A percentile compares a stretch with the other conserved stretches of the same genome.
Conservation (phyloP, 2,797 vertebrate genomes). For the Helarctos malayanus region DNA sequence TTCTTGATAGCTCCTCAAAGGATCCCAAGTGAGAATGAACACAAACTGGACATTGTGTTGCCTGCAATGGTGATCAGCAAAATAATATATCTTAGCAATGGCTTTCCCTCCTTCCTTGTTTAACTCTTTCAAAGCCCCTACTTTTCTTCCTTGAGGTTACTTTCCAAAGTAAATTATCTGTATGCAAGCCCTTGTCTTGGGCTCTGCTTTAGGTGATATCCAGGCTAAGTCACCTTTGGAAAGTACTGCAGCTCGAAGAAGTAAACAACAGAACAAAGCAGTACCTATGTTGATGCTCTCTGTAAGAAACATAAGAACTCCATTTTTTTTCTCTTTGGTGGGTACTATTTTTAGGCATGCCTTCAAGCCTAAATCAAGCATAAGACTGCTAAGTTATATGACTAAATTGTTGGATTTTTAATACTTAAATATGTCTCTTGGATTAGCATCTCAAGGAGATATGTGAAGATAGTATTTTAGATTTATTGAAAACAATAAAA, state of each 20-base stretch:
- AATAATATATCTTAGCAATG: background rate
- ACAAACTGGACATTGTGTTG: background rate
- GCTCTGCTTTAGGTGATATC: background rate
- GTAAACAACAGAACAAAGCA: background rate
- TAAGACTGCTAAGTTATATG: background rate
- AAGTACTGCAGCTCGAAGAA: constrained; percentile 29
- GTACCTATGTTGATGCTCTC: background rate
- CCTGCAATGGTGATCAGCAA: background rate
- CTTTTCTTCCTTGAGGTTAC: background rate
- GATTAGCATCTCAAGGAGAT: constrained; percentile 42
- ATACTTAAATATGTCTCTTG: background rate
- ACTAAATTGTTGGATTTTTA: constrained; percentile 36
- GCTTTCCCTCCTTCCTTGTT: background rate
- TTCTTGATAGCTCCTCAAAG: background rate
- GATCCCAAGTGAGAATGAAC: background rate
- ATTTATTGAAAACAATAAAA: constrained; percentile 44
- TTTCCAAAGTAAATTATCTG: constrained; percentile 31
- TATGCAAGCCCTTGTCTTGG: background rate
- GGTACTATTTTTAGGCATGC: background rate
- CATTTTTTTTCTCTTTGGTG: background rate
- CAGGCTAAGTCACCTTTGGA: background rate
- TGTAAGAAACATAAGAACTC: background rate
- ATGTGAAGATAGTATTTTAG: background rate
- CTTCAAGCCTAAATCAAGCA: constrained; percentile 34
- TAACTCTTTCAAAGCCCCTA: background rate